Evolutionary conservation across 2,113 vertebrate genomes (phyloP).

Genomic region (Pelobates fuscus): DNA sequence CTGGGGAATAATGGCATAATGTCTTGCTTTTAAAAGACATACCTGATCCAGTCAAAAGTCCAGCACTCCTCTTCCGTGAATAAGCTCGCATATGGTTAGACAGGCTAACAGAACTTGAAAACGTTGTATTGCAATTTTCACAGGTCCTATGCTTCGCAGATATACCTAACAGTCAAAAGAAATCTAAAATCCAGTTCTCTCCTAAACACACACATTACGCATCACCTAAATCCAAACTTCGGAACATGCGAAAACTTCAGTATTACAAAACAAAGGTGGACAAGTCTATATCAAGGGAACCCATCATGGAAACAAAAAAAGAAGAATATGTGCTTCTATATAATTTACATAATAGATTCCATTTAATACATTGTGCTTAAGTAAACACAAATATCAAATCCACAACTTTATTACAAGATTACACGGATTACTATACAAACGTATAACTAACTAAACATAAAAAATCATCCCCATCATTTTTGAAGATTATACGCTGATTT

Average conservation of each 20-base stretch:
- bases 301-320: no score
- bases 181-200: constrained; percentile 80
- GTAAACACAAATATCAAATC: no score
- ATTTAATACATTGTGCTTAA: no score
- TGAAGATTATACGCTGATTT: no score
- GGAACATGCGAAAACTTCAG: not conserved
- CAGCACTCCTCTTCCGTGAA: constrained; percentile 83
- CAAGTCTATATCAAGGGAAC: no score
- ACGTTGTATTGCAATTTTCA: constrained; percentile 90
- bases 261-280: no score
- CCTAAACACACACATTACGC: constrained; percentile 62
- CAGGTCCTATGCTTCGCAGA: constrained; percentile 84
- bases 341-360: no score
- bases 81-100: constrained; percentile 85
- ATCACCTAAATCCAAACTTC: not conserved
- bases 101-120: constrained; percentile 93
- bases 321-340: no score
- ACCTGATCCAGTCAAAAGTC: constrained; percentile 84
- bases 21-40: constrained; percentile 73
- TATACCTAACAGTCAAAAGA: constrained; percentile 81
- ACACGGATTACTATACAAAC: no score
- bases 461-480: no score
- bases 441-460: no score
- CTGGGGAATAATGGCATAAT: not conserved
- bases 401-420: no score